Conservation (phyloP, 1,140 invertebrate species). For the Drosophila mojavensis region DNA sequence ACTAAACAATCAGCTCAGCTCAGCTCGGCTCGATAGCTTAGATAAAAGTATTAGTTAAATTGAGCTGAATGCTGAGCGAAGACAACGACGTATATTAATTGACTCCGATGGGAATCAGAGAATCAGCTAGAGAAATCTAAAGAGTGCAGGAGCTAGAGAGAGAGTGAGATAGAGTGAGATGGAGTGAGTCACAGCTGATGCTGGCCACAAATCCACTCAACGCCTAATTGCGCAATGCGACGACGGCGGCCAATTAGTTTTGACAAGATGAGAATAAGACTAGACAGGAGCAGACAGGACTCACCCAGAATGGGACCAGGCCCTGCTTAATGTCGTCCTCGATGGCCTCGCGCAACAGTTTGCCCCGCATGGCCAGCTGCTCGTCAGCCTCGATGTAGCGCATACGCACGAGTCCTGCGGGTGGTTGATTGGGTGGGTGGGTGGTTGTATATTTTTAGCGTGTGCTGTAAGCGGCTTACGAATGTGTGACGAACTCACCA, state of each 20-base stretch:
- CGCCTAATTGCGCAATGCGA: slow-evolving; percentile 37
- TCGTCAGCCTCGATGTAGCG: slow-evolving; percentile 95
- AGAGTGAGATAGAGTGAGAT: slow-evolving; percentile 30
- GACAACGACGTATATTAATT: slow-evolving; percentile 65
- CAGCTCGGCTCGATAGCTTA: background rate
- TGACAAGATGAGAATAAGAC: slow-evolving; percentile 48
- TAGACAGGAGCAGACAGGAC: slow-evolving; percentile 17
- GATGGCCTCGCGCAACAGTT: slow-evolving; percentile 91
- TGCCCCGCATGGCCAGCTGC: slow-evolving; percentile 92
- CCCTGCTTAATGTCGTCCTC: slow-evolving; percentile 93
- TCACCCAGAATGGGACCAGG: slow-evolving; percentile 97
- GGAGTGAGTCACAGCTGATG: slow-evolving; percentile 23
- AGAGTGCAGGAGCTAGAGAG: background rate
- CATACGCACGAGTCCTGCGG: slow-evolving; percentile 93
- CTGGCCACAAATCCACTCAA: slow-evolving; percentile 46
- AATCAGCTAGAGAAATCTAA: slow-evolving; percentile 1
- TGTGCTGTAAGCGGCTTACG: slow-evolving; percentile 56
- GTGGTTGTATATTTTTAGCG: background rate
- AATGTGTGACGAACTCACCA: slow-evolving; percentile 83
- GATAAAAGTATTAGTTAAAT: background rate
- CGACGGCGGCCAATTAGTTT: slow-evolving; percentile 72
- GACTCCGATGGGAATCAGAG: slow-evolving; percentile 63
- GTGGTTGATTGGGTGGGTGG: background rate
- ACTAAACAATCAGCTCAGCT: background rate
- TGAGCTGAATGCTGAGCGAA: background rate